A percentile compares a stretch with the other conserved stretches of the same genome.
Evolutionary conservation across 2,888 invertebrate genomes (phyloP).

Genomic region (Caenorhabditis virilis): DNA sequence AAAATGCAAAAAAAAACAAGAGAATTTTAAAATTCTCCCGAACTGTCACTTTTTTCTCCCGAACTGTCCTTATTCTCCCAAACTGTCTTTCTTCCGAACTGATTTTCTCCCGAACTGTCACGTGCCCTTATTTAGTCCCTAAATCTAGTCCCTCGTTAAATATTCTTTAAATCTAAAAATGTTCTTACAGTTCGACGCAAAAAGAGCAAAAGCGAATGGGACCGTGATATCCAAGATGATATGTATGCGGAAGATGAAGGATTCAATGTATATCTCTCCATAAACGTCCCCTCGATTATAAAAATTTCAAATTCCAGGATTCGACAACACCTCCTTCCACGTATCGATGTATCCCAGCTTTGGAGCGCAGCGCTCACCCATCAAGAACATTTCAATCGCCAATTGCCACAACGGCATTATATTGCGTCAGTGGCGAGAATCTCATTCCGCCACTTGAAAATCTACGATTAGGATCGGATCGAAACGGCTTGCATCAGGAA

Average conservation of each 20-base stretch:
- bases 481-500: constrained; percentile 17
- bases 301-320: too few relatives aligned
- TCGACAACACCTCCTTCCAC: background rate
- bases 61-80: too few relatives aligned
- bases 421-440: too few relatives aligned
- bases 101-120: too few relatives aligned
- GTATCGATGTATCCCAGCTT: constrained; percentile 30
- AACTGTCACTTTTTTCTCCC: too few relatives aligned
- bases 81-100: too few relatives aligned
- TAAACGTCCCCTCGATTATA: too few relatives aligned
- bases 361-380: constrained; percentile 6
- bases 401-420: background rate
- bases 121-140: too few relatives aligned
- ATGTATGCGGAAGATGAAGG: constrained; percentile 24
- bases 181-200: constrained; percentile 9
- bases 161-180: background rate
- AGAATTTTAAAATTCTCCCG: too few relatives aligned
- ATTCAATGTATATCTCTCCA: too few relatives aligned
- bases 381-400: background rate
- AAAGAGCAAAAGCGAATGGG: constrained; percentile 29
- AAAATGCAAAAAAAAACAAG: too few relatives aligned
- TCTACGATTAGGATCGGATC: constrained; percentile 11
- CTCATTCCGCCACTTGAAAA: constrained; percentile 5
- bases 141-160: too few relatives aligned
- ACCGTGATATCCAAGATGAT: constrained; percentile 28